phyloP scores from a whole-genome alignment of 1,140 invertebrate genomes.

The Pseudachorutes palmiensis region DNA sequence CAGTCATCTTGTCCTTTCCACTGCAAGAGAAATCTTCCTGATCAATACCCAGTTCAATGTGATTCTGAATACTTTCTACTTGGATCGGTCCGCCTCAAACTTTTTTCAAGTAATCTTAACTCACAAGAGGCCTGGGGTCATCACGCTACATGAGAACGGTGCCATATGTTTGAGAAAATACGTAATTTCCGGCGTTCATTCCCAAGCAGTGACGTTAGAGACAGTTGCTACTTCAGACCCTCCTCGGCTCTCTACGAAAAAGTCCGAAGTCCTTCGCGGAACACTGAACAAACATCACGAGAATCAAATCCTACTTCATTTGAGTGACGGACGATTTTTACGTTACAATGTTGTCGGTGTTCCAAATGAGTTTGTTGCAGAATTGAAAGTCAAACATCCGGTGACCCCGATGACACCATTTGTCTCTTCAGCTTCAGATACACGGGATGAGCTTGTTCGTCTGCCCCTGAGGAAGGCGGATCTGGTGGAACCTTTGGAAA shows the following conservation, averaged over 20 bases:
- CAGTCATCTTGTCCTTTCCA: conserved; percentile 26
- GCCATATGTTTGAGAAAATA: conserved; percentile 33
- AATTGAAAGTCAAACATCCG: not conserved
- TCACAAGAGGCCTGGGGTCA: conserved; percentile 16
- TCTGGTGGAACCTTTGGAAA: not conserved
- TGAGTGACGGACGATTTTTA: conserved; percentile 32
- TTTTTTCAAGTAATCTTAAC: conserved; percentile 25
- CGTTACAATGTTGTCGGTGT: conserved; percentile 18
- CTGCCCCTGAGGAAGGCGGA: not conserved
- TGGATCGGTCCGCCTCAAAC: conserved; percentile 25
- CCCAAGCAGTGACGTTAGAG: conserved; percentile 25
- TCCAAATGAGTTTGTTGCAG: not conserved
- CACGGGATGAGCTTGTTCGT: conserved; percentile 10
- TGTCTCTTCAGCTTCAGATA: not conserved
- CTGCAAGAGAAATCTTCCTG: conserved; percentile 23
- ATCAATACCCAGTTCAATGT: conserved; percentile 26
- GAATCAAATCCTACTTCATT: conserved; percentile 22
- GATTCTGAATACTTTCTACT: conserved; percentile 22
- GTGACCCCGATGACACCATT: conserved; percentile 19
- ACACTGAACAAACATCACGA: conserved; percentile 24
- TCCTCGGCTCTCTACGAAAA: conserved; percentile 30
- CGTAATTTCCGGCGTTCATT: conserved; percentile 25
- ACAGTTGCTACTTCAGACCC: conserved; percentile 24
- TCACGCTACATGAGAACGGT: conserved; percentile 35
- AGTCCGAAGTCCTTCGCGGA: conserved; percentile 28